Base-by-base conservation (phyloP, 2,113 vertebrate species). In the Poeciliopsis retropinna region DNA sequence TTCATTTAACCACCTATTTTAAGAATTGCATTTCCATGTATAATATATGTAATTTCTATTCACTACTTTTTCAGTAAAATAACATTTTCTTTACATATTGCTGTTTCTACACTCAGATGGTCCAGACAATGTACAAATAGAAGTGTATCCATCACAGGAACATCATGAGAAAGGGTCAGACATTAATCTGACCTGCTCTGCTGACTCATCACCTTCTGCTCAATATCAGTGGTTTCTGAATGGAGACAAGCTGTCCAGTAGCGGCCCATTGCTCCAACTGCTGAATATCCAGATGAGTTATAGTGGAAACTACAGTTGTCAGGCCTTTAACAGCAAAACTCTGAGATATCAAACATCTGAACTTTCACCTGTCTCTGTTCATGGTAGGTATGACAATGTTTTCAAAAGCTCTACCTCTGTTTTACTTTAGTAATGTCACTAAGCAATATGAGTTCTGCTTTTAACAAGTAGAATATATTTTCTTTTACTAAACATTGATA, bases 281-380 rank as follows among this genome's bases (percentile, higher is more conserved):
- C 19, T 17, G 22, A 75, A 75, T 64, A 75, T 89, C 75, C 73
- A 88, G 79, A 25, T 4, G 47, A 73, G 0, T 75, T 78, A 91
- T 34, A 90, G 72, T 68, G 92, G 90, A 19, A 79, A 66, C 66
- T 92, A 93, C 86, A 91, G 72, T 76, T 93, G 92, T 78, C 75
- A 61, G 72, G 85, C 87, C 51, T 73, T 81, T 63, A 92, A 93
- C 72, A 78, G 0, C 64, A 80, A 39, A 77, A 92, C 78, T 27
- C 60, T 80, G 68, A 87, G 66, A 79, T 72, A 72, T 57, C 22
- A 76, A 37, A 70, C 37, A 60, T 93, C 91, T 76, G 41, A 67
- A 1, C 39, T 22, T 73, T 32, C 1, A 31, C 3, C 39, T 4
- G 5, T 72, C 25, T 41, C 11, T 41, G 34, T 72, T 1, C 27